Evolutionary conservation across 2,888 invertebrate species (phyloP).

Genomic region (Drosophila nr. fundita): DNA sequence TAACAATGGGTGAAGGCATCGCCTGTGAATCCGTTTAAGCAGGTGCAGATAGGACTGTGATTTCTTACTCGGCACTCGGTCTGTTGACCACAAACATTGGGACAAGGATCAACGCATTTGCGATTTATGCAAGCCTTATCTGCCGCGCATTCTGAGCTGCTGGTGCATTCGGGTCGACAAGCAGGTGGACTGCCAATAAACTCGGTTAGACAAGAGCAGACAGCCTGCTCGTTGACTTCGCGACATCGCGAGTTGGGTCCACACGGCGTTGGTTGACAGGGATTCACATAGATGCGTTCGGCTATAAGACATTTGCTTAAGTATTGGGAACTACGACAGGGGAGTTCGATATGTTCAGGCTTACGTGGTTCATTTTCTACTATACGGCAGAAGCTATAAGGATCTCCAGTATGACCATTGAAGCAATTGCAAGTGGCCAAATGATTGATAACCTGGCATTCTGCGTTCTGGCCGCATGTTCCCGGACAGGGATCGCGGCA

Average conservation of each 20-base stretch:
- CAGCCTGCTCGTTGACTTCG: constrained; percentile 89
- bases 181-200: constrained; percentile 87
- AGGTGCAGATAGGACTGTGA: constrained; percentile 91
- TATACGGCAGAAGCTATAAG: constrained; percentile 88
- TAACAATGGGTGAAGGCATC: constrained; percentile 86
- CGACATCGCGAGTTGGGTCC: constrained; percentile 93
- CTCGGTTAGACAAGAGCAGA: constrained; percentile 89
- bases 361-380: constrained; percentile 85
- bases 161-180: constrained; percentile 90
- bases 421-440: constrained; percentile 88
- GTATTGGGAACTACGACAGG: not conserved
- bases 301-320: constrained; percentile 81
- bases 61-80: constrained; percentile 90
- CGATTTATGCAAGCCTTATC: constrained; percentile 89
- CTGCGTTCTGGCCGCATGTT: constrained; percentile 88
- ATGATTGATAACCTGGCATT: constrained; percentile 89
- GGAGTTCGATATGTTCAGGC: constrained; percentile 43
- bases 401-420: constrained; percentile 88
- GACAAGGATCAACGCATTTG: constrained; percentile 90
- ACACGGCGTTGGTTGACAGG: constrained; percentile 92
- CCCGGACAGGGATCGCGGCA: constrained; percentile 88
- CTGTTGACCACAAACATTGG: constrained; percentile 90
- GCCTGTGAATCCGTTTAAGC: constrained; percentile 87
- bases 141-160: constrained; percentile 89
- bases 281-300: constrained; percentile 86